Percentiles rank a stretch among this genome's conserved stretches.
Evolutionary conservation across 2,797 vertebrate genomes (phyloP).

Genomic region (Brotogeris chrysoptera): DNA sequence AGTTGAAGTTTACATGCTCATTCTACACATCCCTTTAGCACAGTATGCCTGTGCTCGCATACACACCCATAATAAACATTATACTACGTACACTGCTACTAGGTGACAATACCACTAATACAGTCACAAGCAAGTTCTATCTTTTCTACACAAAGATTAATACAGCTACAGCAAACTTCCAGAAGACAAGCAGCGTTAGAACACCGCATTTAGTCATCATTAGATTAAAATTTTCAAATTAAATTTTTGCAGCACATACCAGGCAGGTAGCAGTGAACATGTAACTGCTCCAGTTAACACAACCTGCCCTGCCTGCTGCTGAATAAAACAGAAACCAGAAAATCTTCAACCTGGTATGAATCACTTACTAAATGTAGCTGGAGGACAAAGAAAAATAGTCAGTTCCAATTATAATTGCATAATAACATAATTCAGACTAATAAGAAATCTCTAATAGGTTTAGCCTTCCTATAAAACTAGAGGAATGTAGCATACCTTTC

Average conservation of each 20-base stretch:
- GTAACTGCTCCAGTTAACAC: not conserved
- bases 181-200: not conserved
- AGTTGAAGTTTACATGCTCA: not conserved
- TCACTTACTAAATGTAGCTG: not conserved
- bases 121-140: not conserved
- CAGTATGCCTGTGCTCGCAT: fast-evolving
- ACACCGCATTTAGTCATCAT: not conserved
- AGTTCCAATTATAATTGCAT: not conserved
- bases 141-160: not conserved
- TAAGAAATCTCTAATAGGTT: not conserved
- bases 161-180: not conserved
- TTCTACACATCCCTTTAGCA: not conserved
- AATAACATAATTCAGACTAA: not conserved
- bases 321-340: not conserved
- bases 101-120: not conserved
- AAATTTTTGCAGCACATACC: not conserved
- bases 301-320: not conserved
- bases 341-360: not conserved
- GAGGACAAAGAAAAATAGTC: not conserved
- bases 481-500: not conserved
- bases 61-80: not conserved
- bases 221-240: not conserved
- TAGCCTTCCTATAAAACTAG: not conserved
- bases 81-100: not conserved
- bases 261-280: not conserved